Conservation (phyloP, 2,797 vertebrate genomes). For the Fringilla coelebs region DNA sequence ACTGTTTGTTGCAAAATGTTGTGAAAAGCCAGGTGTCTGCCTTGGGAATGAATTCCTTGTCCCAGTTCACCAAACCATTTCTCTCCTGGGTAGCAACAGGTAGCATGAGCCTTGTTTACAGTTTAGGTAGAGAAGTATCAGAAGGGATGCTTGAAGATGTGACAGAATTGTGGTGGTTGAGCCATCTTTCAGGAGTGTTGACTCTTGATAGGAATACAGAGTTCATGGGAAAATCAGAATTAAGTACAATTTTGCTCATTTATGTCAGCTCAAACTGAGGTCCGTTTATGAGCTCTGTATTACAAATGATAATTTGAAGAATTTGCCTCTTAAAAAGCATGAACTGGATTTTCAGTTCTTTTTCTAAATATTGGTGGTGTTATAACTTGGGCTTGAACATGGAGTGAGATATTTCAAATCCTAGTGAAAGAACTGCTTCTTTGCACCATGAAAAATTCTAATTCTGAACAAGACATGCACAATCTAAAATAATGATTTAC, state of each 20-base stretch:
- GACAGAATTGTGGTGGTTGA: neutral
- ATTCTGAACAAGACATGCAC: neutral
- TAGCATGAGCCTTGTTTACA: neutral
- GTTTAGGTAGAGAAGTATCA: neutral
- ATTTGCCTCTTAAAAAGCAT: neutral
- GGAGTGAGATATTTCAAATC: neutral
- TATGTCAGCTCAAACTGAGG: neutral
- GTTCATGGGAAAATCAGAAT: neutral
- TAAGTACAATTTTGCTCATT: neutral
- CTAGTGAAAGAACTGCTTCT: neutral
- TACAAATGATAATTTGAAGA: neutral
- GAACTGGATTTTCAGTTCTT: neutral
- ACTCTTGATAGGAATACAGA: neutral
- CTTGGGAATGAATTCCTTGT: neutral
- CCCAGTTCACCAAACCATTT: neutral
- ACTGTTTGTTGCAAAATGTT: neutral
- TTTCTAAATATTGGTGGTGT: slow-evolving; percentile 30
- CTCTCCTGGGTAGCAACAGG: neutral
- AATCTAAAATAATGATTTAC: neutral
- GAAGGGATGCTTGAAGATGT: neutral
- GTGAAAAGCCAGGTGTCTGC: neutral
- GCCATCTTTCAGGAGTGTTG: neutral
- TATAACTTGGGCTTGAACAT: neutral
- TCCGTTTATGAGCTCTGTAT: neutral
- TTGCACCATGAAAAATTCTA: neutral